Evolutionary conservation across 2,797 vertebrate species (phyloP), one percentile per base, ranked within the genome.

Genomic region (Telmatherina bonti): DNA sequence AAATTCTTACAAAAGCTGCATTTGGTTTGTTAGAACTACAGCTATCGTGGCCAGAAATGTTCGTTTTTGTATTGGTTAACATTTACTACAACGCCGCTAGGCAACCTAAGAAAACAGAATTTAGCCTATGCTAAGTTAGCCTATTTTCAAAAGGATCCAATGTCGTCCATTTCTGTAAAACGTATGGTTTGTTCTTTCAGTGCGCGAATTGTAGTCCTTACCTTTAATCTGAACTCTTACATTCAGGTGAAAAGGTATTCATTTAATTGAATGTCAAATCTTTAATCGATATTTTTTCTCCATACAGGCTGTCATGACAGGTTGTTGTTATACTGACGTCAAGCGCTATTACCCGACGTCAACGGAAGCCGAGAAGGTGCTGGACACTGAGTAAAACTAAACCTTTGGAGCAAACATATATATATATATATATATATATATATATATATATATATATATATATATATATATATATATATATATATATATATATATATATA

Each of bases 321-420:
- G 57, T 88, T 93, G 90, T 92, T 92, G 88, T 92, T 90, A 83
- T 93, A 65, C 82, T 88, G 91, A 93, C 92, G 91, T 93, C 89
- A 92, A 29, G 16, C 5, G 30, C 26, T 30, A 49, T 66, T 54
- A 74, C 59, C 73, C 36, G 27, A 63, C 53, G 49, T 61, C 57
- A 45, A 90, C 89, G 90, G 92, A 88, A 89, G 90, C 90, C 86
- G 88, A 77, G 13, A 76, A 11, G 66, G 56, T 1, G 27, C 20
- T 16, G 22, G 13, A 9, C 9, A 4, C 13, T 5, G 16, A 27
- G 13, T 38, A 10, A 18, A 41, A 26, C n/a, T 41, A 18, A 41
- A 41, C 38, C 16, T 5, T 5, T 41, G 5, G 5, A 16, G 0
- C n/a, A n/a, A n/a, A n/a, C n/a, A n/a, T n/a, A n/a, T n/a, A n/a